Percentiles rank a stretch among this genome's conserved stretches.
Conservation (phyloP, 2,113 vertebrate species). For the Pelmatolapia mariae region DNA sequence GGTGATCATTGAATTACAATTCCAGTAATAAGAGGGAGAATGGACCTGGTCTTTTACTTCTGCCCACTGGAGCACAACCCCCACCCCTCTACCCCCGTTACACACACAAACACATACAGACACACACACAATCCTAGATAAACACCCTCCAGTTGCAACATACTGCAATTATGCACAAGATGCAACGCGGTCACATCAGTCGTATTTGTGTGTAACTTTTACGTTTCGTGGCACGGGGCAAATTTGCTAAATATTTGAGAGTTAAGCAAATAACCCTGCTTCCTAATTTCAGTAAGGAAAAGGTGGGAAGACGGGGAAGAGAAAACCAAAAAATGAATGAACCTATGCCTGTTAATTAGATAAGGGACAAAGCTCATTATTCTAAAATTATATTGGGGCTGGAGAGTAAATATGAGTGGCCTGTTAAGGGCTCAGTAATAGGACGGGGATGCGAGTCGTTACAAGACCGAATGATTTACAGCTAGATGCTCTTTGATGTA, state of each 20-base stretch:
- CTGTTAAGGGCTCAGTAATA: conserved; percentile 77
- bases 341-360: conserved; percentile 90
- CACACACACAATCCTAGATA: conserved; percentile 13
- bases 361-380: conserved; percentile 96
- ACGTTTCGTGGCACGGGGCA: conserved; percentile 67
- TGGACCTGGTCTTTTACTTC: conserved; percentile 68
- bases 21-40: conserved; percentile 88
- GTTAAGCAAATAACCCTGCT: conserved; percentile 80
- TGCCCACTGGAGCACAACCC: conserved; percentile 51
- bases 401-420: conserved; percentile 86
- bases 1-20: conserved; percentile 99
- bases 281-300: conserved; percentile 78
- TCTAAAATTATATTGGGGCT: conserved; percentile 90
- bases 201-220: conserved; percentile 58
- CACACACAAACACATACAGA: neutral
- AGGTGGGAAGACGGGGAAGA: neutral
- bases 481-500: conserved; percentile 82
- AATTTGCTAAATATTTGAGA: conserved; percentile 87
- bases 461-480: conserved; percentile 82
- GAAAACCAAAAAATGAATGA: conserved; percentile 3
- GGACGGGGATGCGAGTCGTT: conserved; percentile 81
- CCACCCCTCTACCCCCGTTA: neutral
- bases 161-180: conserved; percentile 31
- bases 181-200: neutral
- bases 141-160: conserved; percentile 34